phyloP scores from a whole-genome alignment of 2,888 invertebrate genomes.

The Hypomecis punctinalis region DNA sequence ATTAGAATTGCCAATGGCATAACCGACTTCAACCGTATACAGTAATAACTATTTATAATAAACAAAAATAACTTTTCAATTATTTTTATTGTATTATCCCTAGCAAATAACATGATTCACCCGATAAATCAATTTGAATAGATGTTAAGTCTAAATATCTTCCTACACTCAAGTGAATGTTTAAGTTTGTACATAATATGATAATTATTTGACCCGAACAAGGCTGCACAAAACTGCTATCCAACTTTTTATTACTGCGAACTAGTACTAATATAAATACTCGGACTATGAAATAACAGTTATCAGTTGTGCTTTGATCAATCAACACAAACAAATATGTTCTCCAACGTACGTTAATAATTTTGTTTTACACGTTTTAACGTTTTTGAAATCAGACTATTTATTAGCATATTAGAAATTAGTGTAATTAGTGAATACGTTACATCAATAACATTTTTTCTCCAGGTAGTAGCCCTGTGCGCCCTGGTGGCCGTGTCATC shows the following conservation, averaged over 20 bases:
- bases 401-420: background rate
- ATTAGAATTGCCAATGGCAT: too few species aligned
- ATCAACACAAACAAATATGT: constrained; percentile 49
- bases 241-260: too few species aligned
- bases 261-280: constrained; percentile 42
- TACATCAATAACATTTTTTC: constrained; percentile 7
- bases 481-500: constrained; percentile 64
- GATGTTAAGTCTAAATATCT: too few species aligned
- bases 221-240: constrained; percentile 39
- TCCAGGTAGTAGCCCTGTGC: constrained; percentile 56
- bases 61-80: too few species aligned
- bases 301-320: constrained; percentile 45
- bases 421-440: background rate
- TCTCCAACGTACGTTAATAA: constrained; percentile 62
- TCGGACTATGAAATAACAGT: constrained; percentile 31
- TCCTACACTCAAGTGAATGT: constrained; percentile 8
- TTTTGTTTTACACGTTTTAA: too few species aligned
- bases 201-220: constrained; percentile 32
- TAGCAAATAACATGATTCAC: background rate
- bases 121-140: background rate
- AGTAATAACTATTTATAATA: too few species aligned
- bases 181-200: constrained; percentile 1
- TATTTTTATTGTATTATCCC: too few species aligned
- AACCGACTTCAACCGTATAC: too few species aligned
- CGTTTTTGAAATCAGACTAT: too few species aligned